A percentile compares a stretch with the other conserved stretches of the same genome.
Conservation (phyloP, 1,140 invertebrate genomes). For the Calliphora vicina region DNA sequence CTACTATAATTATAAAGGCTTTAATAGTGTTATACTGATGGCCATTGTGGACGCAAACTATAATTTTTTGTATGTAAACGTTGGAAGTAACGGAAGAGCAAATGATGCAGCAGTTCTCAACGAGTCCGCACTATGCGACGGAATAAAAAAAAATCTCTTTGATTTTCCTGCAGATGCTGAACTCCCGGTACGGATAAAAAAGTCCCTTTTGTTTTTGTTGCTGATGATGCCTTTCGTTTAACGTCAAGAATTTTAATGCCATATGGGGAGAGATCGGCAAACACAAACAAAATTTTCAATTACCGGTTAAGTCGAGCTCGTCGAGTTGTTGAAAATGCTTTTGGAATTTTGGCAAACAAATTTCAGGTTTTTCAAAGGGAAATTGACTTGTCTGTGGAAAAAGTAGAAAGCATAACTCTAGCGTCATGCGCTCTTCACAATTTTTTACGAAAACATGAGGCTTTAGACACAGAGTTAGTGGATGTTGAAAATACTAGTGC, state of each 20-base stretch:
- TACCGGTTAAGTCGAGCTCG: not conserved
- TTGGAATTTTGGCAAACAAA: slow-evolving; percentile 26
- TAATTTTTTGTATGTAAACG: not conserved
- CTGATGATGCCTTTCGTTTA: not conserved
- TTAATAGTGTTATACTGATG: not conserved
- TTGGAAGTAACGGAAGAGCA: not conserved
- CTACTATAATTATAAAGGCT: not conserved
- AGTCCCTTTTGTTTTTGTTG: not conserved
- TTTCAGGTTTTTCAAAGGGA: not conserved
- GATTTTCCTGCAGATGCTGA: not conserved
- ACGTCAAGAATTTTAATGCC: not conserved
- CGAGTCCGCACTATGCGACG: not conserved
- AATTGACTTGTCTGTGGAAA: not conserved
- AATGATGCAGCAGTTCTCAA: not conserved
- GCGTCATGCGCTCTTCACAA: slow-evolving; percentile 17
- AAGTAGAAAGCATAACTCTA: not conserved
- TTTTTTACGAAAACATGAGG: not conserved
- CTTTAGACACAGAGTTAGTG: not conserved
- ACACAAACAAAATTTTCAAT: slow-evolving; percentile 20
- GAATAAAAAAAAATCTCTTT: not conserved
- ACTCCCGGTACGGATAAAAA: not conserved
- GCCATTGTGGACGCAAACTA: slow-evolving; percentile 6
- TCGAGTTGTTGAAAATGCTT: slow-evolving; percentile 15
- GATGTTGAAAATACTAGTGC: not conserved
- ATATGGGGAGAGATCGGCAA: not conserved